phyloP scores from a whole-genome alignment of 2,797 vertebrate species.

The Cuculus canorus region DNA sequence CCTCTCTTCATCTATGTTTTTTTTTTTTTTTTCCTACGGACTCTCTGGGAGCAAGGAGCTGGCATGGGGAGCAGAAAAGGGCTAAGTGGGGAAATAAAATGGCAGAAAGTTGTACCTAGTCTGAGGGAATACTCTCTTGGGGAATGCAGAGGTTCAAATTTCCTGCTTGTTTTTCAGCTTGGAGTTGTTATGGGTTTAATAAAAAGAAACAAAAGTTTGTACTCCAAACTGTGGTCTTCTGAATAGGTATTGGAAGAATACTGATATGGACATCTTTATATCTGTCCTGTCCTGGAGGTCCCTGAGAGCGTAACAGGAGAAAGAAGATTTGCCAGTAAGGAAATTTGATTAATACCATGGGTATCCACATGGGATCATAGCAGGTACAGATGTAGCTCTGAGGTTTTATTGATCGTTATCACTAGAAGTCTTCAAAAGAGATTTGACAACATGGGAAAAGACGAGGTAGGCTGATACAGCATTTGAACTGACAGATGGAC shows the following conservation, averaged over 20 bases:
- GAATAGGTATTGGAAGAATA: background rate
- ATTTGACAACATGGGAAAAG: background rate
- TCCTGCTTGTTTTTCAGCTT: background rate
- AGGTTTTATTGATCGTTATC: background rate
- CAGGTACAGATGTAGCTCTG: background rate
- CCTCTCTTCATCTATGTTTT: background rate
- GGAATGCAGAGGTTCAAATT: background rate
- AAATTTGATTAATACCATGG: background rate
- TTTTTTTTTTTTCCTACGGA: background rate
- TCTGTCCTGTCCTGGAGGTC: background rate
- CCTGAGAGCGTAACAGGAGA: background rate
- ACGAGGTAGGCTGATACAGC: background rate
- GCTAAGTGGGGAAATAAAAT: background rate
- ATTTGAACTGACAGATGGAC: background rate
- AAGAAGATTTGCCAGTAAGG: background rate
- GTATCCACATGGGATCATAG: background rate
- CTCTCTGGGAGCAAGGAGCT: background rate
- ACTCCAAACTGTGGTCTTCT: background rate
- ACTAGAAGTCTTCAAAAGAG: background rate
- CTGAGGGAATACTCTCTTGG: background rate
- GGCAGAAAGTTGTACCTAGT: background rate
- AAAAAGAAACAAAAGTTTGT: background rate
- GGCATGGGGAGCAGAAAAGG: background rate
- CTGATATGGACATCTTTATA: background rate
- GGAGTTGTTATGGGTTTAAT: background rate